Base-by-base conservation (phyloP, 1,140 invertebrate species). In the Drosophila simulans region DNA sequence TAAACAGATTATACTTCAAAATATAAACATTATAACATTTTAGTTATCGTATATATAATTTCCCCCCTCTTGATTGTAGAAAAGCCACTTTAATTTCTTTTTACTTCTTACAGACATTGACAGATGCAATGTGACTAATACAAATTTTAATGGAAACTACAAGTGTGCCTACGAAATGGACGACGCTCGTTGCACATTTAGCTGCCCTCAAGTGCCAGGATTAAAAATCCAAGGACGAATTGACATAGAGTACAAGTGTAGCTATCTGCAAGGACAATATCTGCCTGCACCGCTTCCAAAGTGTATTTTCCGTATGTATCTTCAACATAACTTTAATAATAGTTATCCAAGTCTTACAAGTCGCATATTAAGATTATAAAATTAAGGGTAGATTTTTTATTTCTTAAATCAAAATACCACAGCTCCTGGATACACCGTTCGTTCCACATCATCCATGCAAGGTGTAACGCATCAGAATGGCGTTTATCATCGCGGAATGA, bases 111-210 rank as follows among this genome's bases (percentile, higher is more conserved):
- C 37, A 92, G 88, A 78, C 20, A 66, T 91, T 17, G 12, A 57
- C 1, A 59, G 62, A 13, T 91, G 90, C 43, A 91, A 90, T 75
- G 77, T 92, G 12, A 91, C 79, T 8, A 91, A 88, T 13, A 80
- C 84, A 0, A 60, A 73, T 5, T 97, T 97, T 88, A 97, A 97
- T 89, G 96, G 96, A 4, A 95, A 94, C 22, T 96, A 95, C 90
- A 94, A 94, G 35, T 97, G 96, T 79, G 93, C 92, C 1, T 95
- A 94, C 3, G 93, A 95, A 71, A 92, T 79, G 11, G 93, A 95
- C 13, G 84, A 92, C 31, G 94, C 95, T 54, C 93, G 93, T 1
- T 97, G 97, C 91, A 91, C 84, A 0, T 90, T 97, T 0, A 93
- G 80, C 4, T 98, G 97, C 80, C 95, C 96, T 0, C 43, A 5